A percentile compares a stretch with the other conserved stretches of the same genome.
phyloP scores from a whole-genome alignment of 2,888 invertebrate species.

The Cheilosia urbana region DNA sequence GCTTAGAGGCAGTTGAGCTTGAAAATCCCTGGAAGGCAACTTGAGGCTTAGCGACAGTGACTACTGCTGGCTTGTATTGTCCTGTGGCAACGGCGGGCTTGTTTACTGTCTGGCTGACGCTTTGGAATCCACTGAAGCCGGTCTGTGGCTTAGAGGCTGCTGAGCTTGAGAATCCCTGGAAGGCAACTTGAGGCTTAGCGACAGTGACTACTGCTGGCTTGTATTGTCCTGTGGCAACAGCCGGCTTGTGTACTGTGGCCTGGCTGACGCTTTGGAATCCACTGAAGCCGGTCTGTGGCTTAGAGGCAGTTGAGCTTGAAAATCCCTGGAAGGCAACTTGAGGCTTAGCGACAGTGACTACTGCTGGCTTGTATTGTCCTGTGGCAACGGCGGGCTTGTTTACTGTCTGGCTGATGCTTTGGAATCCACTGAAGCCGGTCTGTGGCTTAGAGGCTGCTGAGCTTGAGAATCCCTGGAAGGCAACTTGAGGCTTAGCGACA shows the following conservation, averaged over 20 bases:
- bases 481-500: neutral
- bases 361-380: too few relatives aligned
- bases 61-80: too few relatives aligned
- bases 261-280: too few relatives aligned
- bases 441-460: neutral
- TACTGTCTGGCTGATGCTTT: too few relatives aligned
- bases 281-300: neutral
- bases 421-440: neutral
- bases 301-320: neutral
- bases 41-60: neutral
- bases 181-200: neutral
- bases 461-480: neutral
- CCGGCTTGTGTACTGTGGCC: too few relatives aligned
- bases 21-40: neutral
- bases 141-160: neutral
- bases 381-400: too few relatives aligned
- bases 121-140: neutral
- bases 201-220: too few relatives aligned
- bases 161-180: neutral
- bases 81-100: too few relatives aligned
- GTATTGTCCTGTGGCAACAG: too few relatives aligned
- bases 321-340: conserved; percentile 11
- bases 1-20: neutral
- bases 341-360: neutral
- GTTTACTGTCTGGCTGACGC: too few relatives aligned